Evolutionary conservation across 2,113 vertebrate genomes (phyloP).

Genomic region (Rhagologus leucostigma): DNA sequence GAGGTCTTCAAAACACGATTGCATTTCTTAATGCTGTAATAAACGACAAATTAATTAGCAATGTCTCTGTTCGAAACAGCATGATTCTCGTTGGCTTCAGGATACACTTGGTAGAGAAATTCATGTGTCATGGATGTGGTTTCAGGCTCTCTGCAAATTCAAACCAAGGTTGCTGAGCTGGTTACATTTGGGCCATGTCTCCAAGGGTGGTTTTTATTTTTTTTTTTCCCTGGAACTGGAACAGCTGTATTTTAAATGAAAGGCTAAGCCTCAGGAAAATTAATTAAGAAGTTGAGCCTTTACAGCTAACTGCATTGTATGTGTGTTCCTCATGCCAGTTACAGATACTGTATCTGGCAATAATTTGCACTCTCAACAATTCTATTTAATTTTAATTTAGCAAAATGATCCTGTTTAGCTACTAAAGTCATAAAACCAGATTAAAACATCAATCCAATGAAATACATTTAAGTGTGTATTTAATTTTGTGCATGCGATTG

Average conservation of each 20-base stretch:
- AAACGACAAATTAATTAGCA: not conserved
- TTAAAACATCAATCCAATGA: conserved; percentile 41
- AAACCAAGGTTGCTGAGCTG: not conserved
- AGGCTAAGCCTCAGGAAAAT: conserved; percentile 51
- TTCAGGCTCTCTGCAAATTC: conserved; percentile 34
- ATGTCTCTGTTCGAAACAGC: not conserved
- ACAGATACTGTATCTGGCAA: conserved; percentile 51
- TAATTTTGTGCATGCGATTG: not conserved
- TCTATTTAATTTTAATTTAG: conserved; percentile 49
- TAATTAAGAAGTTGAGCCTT: conserved; percentile 51
- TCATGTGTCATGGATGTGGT: not conserved
- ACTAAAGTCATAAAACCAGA: conserved; percentile 45
- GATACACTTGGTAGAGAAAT: not conserved
- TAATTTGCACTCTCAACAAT: conserved; percentile 50
- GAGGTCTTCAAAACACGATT: not conserved
- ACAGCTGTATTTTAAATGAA: conserved; percentile 50
- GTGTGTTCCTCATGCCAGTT: not conserved
- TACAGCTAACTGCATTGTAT: conserved; percentile 35
- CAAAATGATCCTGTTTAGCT: conserved; percentile 41
- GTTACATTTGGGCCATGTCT: not conserved
- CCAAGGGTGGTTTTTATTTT: not conserved
- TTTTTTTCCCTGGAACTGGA: not conserved
- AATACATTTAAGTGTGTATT: conserved; percentile 10
- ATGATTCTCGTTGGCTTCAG: not conserved
- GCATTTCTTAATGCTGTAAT: not conserved